A percentile compares a stretch with the other conserved stretches of the same genome.
Evolutionary conservation across 92 coral and sea anemone genomes (phyloP).

Genomic region (Parazoanthus swiftii): DNA sequence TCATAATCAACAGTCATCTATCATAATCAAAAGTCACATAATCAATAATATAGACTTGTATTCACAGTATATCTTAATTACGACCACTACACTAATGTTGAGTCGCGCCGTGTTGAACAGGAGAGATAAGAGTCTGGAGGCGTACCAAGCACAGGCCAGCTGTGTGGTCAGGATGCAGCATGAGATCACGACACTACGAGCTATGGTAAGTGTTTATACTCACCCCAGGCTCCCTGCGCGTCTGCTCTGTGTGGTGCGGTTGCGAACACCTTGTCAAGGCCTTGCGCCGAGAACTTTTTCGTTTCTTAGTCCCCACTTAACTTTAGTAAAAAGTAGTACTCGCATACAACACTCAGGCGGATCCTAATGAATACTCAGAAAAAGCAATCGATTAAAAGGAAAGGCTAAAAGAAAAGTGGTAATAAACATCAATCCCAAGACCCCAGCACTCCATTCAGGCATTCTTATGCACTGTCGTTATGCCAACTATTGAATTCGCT

Average conservation of each 20-base stretch:
- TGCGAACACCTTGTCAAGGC: not conserved
- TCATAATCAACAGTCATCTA: too few species aligned
- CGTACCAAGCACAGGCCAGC: slow-evolving; percentile 86
- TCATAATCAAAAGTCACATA: too few species aligned
- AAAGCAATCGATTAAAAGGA: too few species aligned
- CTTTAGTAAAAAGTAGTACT: too few species aligned
- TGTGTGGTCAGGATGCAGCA: slow-evolving; percentile 87
- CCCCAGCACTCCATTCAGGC: too few species aligned
- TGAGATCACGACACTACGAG: slow-evolving; percentile 77
- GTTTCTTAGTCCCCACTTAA: not conserved
- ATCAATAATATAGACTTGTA: too few species aligned
- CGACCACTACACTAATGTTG: not conserved
- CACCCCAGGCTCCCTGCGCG: not conserved
- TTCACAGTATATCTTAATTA: too few species aligned
- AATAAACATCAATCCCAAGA: too few species aligned
- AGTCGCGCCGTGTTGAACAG: slow-evolving; percentile 34
- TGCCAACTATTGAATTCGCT: too few species aligned
- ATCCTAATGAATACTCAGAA: not conserved
- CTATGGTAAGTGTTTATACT: slow-evolving; percentile 53
- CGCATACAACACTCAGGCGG: not conserved
- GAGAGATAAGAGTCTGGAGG: slow-evolving; percentile 87
- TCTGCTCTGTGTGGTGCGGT: not conserved
- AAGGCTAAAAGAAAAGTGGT: too few species aligned
- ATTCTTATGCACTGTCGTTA: too few species aligned
- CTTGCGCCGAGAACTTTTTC: not conserved